A percentile compares a stretch with the other conserved stretches of the same genome.
phyloP scores from a whole-genome alignment of 2,797 vertebrate genomes.

The Erethizon dorsatum region DNA sequence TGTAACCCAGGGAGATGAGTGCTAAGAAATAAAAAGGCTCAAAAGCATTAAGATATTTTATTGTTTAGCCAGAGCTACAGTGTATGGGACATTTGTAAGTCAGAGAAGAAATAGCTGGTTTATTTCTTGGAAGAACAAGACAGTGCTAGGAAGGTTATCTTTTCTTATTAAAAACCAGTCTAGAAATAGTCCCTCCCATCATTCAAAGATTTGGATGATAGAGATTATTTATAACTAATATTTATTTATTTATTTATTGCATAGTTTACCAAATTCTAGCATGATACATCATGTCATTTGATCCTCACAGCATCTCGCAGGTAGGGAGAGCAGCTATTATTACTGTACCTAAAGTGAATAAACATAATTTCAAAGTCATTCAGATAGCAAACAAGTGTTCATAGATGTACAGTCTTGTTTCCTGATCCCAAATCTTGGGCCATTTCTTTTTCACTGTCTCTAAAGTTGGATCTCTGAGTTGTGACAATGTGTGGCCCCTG shows the following conservation, averaged over 20 bases:
- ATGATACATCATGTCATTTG: neutral
- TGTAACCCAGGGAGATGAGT: neutral
- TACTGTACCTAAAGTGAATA: constrained; percentile 10
- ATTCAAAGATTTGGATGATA: constrained; percentile 11
- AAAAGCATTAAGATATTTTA: constrained; percentile 42
- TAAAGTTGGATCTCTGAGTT: constrained; percentile 62
- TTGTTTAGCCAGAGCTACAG: neutral
- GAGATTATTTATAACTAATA: constrained; percentile 53
- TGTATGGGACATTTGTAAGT: neutral
- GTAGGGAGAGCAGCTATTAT: neutral
- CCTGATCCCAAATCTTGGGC: neutral
- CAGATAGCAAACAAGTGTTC: neutral
- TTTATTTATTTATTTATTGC: neutral
- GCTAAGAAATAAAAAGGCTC: neutral
- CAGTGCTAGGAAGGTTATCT: neutral
- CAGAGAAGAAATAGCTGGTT: constrained; percentile 42
- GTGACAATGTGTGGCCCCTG: constrained; percentile 55
- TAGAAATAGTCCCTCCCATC: neutral
- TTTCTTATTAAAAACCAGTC: neutral
- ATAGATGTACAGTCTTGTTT: neutral
- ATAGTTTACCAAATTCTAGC: constrained; percentile 20
- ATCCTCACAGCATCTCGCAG: neutral
- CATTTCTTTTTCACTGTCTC: constrained; percentile 51
- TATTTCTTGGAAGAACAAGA: constrained; percentile 33
- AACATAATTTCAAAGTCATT: constrained; percentile 28